Base-by-base conservation (phyloP, 2,797 vertebrate genomes). In the Neopelma chrysocephalum region DNA sequence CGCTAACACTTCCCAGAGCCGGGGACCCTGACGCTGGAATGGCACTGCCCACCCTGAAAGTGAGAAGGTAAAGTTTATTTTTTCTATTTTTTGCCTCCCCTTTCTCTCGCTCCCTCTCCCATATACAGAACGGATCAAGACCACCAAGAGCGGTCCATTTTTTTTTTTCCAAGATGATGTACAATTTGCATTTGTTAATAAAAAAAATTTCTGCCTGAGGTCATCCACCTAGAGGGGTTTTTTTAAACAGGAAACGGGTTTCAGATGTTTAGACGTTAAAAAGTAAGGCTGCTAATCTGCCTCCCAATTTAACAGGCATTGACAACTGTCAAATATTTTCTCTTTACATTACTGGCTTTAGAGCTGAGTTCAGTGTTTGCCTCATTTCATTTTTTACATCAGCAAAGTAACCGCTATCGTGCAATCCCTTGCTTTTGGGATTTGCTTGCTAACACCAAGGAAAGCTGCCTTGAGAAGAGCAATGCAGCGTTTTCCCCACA, bases 51-150 rank as follows among this genome's bases (percentile, higher is more conserved):
- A 99, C 99, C 99, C 99, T 98, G 98, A 98, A 97, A 98, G 98
- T 98, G 98, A 99, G 98, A 98, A 98, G 97, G 98, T 98, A 98
- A 98, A 98, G 99, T 99, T 99, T 99, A 99, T 99, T 99, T 99
- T 94, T 98, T 98, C 98, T 98, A 98, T 96, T 96, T 97, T 98
- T 96, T 97, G 98, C 88, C 81, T 77, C 87, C 82, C 85, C 65
- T 95, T 91, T 94, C 86, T 87, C 95, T 90, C 32, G 45, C 97
- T 98, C 97, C 94, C 98, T 98, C 97, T 98, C 98, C 98, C 97
- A 72, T 98, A 98, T 76, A 91, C 98, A 94, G 97, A 97, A 98
- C 96, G 90, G 93, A 97, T 93, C 96, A 25, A 98, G 99, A 99
- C 99, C 99, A 99, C 99, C 99, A 98, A 99, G 98, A 31, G 94